These are phyloP conservation scores for Zenarchopterus dispar DNA, from an alignment of 2,797 vertebrate genomes.

Conservation along the genomic window DNA sequence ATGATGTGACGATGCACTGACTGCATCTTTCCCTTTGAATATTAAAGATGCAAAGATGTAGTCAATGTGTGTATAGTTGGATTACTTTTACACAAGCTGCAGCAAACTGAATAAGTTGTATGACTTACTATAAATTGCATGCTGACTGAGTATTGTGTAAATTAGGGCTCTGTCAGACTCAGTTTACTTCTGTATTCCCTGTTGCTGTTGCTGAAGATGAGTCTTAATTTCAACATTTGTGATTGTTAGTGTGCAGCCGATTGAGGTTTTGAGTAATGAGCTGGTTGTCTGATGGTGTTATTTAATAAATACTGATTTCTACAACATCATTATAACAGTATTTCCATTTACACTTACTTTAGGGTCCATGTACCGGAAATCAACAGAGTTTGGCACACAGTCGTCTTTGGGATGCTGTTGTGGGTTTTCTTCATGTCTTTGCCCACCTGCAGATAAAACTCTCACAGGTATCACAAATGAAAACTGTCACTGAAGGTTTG, in stretches of 20 bases:
- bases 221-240: neutral
- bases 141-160: neutral
- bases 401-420: constrained; percentile 94
- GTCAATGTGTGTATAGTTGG: neutral
- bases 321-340: too few species aligned
- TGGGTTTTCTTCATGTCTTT: constrained; percentile 97
- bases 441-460: constrained; percentile 98
- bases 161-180: neutral
- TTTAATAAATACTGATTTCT: neutral
- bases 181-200: too few species aligned
- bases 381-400: constrained; percentile 96
- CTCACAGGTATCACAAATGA: constrained; percentile 85
- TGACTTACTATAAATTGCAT: neutral
- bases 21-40: too few species aligned
- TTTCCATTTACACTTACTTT: neutral
- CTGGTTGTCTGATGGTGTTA: neutral
- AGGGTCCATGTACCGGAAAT: constrained; percentile 96
- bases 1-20: too few species aligned
- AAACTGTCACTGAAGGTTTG: neutral
- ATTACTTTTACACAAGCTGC: neutral
- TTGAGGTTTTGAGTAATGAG: neutral
- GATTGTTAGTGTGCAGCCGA: neutral
- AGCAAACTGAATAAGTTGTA: neutral
- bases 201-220: neutral
- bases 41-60: too few species aligned